These are phyloP conservation scores for Esox niger DNA, from an alignment of 2,113 vertebrate genomes.

Conservation along the genomic window DNA sequence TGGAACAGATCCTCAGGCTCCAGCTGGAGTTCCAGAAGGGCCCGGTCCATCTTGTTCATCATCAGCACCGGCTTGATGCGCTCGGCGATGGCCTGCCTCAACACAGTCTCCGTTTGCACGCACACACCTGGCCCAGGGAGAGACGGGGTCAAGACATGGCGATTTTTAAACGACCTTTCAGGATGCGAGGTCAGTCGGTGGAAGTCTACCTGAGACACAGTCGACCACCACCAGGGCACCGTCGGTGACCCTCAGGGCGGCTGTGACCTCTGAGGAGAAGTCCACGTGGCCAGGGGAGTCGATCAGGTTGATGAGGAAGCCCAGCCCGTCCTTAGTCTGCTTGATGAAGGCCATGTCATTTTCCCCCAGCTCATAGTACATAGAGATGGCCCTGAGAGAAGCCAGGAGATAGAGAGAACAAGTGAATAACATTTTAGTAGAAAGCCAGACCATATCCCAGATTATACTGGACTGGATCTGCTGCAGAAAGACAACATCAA, in stretches of 20 bases:
- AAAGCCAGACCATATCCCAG: no score
- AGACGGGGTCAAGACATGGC: rapidly evolving
- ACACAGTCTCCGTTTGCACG: constrained; percentile 84
- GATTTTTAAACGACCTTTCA: neutral
- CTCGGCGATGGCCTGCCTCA: constrained; percentile 84
- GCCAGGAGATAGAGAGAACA: neutral
- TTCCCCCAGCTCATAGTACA: constrained; percentile 88
- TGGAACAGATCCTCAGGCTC: constrained; percentile 81
- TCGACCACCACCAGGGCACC: constrained; percentile 94
- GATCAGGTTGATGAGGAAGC: constrained; percentile 94
- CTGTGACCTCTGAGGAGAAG: constrained; percentile 95
- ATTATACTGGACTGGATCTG: no score
- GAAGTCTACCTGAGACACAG: constrained; percentile 86
- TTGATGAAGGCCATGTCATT: constrained; percentile 93
- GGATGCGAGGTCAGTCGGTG: no score
- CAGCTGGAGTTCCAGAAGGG: constrained; percentile 83
- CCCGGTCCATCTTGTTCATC: constrained; percentile 86
- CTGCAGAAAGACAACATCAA: no score
- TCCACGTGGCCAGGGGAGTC: constrained; percentile 94
- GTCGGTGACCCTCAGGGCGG: constrained; percentile 91
- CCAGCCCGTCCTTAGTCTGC: constrained; percentile 88
- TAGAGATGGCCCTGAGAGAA: constrained; percentile 82
- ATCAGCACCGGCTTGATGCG: constrained; percentile 85
- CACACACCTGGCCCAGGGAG: constrained; percentile 74
- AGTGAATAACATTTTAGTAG: neutral